These are phyloP conservation scores for Apis laboriosa DNA, from an alignment of 1,140 invertebrate species.

Conservation along the genomic window DNA sequence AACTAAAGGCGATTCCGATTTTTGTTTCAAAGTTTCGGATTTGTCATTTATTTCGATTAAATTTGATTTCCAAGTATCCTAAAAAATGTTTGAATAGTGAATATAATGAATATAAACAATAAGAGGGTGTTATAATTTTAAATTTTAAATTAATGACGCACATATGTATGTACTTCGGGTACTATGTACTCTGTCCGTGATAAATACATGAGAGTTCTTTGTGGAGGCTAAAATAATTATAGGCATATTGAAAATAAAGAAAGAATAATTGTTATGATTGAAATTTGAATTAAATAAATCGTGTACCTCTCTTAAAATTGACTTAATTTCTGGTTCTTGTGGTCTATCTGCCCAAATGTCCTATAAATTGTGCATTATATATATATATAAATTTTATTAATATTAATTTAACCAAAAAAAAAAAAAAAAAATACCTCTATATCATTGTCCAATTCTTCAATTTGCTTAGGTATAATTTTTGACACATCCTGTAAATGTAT, in stretches of 20 bases:
- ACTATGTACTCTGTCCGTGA: not conserved
- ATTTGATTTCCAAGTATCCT: conserved; percentile 18
- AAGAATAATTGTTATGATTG: not conserved
- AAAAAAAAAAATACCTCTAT: conserved; percentile 20
- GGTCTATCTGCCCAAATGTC: conserved; percentile 42
- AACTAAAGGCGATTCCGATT: not conserved
- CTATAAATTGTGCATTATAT: conserved; percentile 15
- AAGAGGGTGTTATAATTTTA: not conserved
- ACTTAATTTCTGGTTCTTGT: conserved; percentile 27
- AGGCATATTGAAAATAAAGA: not conserved
- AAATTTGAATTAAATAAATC: not conserved
- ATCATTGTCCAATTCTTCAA: conserved; percentile 8
- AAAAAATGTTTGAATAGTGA: conserved; percentile 1
- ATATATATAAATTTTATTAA: not conserved
- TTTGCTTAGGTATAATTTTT: not conserved
- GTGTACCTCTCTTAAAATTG: conserved; percentile 28
- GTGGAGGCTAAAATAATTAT: conserved; percentile 14
- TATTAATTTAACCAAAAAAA: not conserved
- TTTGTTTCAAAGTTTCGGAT: not conserved
- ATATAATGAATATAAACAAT: not conserved
- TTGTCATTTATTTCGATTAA: not conserved
- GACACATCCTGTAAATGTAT: not conserved
- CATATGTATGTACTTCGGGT: not conserved
- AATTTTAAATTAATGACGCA: not conserved
- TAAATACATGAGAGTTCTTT: not conserved